These are phyloP conservation scores for Hydropsyche tenuis DNA, from an alignment of 1,140 invertebrate species.

Conservation along the genomic window DNA sequence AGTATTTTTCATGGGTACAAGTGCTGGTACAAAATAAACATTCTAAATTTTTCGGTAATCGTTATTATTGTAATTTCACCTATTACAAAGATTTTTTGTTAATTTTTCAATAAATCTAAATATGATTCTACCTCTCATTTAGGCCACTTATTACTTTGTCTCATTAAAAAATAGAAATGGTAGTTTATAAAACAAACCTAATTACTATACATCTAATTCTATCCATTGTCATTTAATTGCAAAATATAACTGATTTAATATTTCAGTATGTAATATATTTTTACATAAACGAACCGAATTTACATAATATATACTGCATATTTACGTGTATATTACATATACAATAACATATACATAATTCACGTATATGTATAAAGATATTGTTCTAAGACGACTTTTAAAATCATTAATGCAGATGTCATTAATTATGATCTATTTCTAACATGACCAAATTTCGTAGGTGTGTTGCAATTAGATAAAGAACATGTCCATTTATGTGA, in stretches of 20 bases:
- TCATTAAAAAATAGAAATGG: constrained; percentile 47
- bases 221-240: constrained; percentile 35
- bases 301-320: neutral
- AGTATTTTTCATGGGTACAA: neutral
- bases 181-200: constrained; percentile 38
- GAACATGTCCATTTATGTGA: too few species aligned
- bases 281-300: constrained; percentile 15
- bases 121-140: constrained; percentile 40
- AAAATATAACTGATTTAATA: constrained; percentile 36
- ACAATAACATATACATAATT: too few species aligned
- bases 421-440: too few species aligned
- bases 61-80: constrained; percentile 22
- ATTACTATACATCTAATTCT: constrained; percentile 31
- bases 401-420: too few species aligned
- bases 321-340: too few species aligned
- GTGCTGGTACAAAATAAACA: constrained; percentile 31
- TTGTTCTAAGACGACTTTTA: neutral
- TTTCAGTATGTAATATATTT: constrained; percentile 2
- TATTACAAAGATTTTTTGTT: constrained; percentile 29
- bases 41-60: constrained; percentile 25
- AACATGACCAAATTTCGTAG: too few species aligned
- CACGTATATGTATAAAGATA: neutral
- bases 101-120: constrained; percentile 38
- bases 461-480: too few species aligned
- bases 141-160: constrained; percentile 48